Percentiles rank a stretch among this genome's conserved stretches.
Evolutionary conservation across 2,888 invertebrate genomes (phyloP).

Genomic region (Cepaea hortensis): DNA sequence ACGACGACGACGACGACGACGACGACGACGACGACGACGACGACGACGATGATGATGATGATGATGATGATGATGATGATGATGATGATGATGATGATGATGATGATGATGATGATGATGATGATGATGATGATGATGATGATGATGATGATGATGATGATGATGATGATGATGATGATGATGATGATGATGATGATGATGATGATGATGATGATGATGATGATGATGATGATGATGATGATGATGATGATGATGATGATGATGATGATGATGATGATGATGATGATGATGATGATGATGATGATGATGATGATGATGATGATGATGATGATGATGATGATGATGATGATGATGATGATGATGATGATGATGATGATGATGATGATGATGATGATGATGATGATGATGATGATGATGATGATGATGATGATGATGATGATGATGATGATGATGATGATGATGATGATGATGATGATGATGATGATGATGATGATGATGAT

Average conservation of each 20-base stretch:
- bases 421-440: neutral
- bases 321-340: slow-evolving; percentile 17
- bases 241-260: slow-evolving; percentile 18
- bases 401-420: too few relatives aligned
- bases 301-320: slow-evolving; percentile 19
- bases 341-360: slow-evolving; percentile 21
- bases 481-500: slow-evolving; percentile 11
- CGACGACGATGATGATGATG: slow-evolving; percentile 15
- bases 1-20: slow-evolving; percentile 4
- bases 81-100: slow-evolving; percentile 6
- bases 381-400: slow-evolving; percentile 12
- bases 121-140: slow-evolving; percentile 17
- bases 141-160: slow-evolving; percentile 13
- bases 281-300: slow-evolving; percentile 25
- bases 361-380: slow-evolving; percentile 20
- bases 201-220: neutral
- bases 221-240: neutral
- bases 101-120: slow-evolving; percentile 19
- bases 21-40: neutral
- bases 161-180: too few relatives aligned
- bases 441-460: neutral
- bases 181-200: neutral
- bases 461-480: neutral
- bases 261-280: slow-evolving; percentile 27
- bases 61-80: slow-evolving; percentile 28